Evolutionary conservation across 1,140 invertebrate species (phyloP).

Genomic region (Ridgeia piscesae): DNA sequence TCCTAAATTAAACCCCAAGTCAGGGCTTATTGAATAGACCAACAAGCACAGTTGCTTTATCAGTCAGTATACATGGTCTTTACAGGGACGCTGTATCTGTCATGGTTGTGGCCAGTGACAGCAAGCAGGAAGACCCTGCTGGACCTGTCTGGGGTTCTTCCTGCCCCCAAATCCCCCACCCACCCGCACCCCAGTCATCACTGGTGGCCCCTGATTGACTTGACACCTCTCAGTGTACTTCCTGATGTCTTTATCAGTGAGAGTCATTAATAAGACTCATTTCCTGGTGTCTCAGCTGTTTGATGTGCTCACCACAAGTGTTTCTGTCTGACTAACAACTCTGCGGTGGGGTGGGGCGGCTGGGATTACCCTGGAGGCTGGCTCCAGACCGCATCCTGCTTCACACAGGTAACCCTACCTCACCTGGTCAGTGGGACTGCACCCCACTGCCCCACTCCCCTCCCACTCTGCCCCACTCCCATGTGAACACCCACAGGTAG

Average conservation of each 20-base stretch:
- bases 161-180: not conserved
- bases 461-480: not conserved
- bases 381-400: not conserved
- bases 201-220: not conserved
- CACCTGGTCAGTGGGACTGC: not conserved
- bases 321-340: not conserved
- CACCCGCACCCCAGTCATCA: not conserved
- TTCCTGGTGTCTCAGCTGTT: not conserved
- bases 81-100: not conserved
- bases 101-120: no score
- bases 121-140: no score
- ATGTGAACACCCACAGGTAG: not conserved
- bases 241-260: not conserved
- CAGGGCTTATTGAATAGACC: not conserved
- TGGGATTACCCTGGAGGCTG: not conserved
- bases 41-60: not conserved
- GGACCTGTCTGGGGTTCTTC: not conserved
- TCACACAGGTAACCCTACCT: not conserved
- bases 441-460: not conserved
- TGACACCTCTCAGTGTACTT: not conserved
- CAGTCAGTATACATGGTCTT: not conserved
- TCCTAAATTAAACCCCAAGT: not conserved
- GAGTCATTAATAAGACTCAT: not conserved
- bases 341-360: no score
- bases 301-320: not conserved